These are phyloP conservation scores for Limnodromus scolopaceus DNA, from an alignment of 2,797 vertebrate genomes.

Conservation along the genomic window DNA sequence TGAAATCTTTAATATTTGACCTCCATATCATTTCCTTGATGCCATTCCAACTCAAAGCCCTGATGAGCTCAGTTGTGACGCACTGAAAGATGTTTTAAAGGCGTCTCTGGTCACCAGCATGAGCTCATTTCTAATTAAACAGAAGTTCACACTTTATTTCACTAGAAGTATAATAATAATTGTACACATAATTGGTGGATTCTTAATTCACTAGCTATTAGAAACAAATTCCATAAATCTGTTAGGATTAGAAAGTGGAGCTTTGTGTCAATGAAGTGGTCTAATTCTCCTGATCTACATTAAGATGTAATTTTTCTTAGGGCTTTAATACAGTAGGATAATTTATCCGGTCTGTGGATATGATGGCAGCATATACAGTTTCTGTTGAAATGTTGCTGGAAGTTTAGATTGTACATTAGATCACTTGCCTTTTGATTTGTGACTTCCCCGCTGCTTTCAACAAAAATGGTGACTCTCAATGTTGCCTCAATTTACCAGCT, in stretches of 20 bases:
- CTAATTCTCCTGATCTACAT: background rate
- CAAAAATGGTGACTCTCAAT: background rate
- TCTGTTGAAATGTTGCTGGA: background rate
- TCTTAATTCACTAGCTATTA: background rate
- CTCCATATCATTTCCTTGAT: background rate
- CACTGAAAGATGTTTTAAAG: background rate
- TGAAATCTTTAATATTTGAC: background rate
- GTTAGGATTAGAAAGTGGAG: background rate
- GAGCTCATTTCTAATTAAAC: background rate
- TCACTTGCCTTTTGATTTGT: background rate
- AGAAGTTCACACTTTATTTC: background rate
- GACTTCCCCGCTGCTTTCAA: background rate
- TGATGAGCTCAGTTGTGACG: background rate
- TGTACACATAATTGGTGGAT: background rate
- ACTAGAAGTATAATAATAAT: background rate
- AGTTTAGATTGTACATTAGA: rapidly evolving
- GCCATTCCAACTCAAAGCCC: background rate
- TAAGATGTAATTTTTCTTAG: background rate
- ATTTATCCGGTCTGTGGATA: background rate
- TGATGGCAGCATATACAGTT: background rate
- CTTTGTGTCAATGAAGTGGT: background rate
- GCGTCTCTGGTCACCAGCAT: background rate
- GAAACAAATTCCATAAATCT: background rate
- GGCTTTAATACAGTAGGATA: background rate
- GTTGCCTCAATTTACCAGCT: background rate